A percentile compares a stretch with the other conserved stretches of the same genome.
Conservation (phyloP, 2,888 invertebrate species). For the Abscondita cerata region DNA sequence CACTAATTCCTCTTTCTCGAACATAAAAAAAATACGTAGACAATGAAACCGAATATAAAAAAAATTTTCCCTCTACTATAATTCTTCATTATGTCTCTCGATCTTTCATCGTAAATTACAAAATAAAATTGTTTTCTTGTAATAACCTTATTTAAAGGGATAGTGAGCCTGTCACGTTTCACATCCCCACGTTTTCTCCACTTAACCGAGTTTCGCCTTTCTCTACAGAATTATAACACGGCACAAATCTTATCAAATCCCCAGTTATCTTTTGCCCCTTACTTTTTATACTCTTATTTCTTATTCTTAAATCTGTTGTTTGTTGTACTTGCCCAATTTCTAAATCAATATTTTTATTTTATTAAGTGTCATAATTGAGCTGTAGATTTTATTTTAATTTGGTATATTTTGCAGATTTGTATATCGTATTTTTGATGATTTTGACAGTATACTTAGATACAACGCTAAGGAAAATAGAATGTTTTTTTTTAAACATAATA, state of each 20-base stretch:
- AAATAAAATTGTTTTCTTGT: constrained; percentile 53
- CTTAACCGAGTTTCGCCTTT: constrained; percentile 44
- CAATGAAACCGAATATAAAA: neutral
- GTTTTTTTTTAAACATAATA: too few relatives aligned
- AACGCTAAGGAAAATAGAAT: too few relatives aligned
- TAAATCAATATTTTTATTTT: too few relatives aligned
- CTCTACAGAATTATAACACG: constrained; percentile 48
- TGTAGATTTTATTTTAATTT: too few relatives aligned
- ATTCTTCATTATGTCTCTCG: constrained; percentile 30
- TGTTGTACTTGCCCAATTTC: too few relatives aligned
- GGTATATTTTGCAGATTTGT: too few relatives aligned
- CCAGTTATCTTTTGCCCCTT: constrained; percentile 43
- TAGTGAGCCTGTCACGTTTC: constrained; percentile 51
- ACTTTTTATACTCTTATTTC: constrained; percentile 31
- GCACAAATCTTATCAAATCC: constrained; percentile 50
- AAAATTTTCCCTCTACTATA: constrained; percentile 21
- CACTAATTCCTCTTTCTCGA: too few relatives aligned
- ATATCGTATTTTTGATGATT: too few relatives aligned
- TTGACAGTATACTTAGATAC: too few relatives aligned
- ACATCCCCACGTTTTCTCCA: constrained; percentile 43
- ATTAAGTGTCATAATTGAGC: too few relatives aligned
- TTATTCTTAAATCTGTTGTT: constrained; percentile 11
- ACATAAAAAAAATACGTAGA: too few relatives aligned
- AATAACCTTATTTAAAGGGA: constrained; percentile 53
- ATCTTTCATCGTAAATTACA: constrained; percentile 41